Evolutionary conservation across 2,888 invertebrate species (phyloP), one percentile per base, ranked within the genome.

Genomic region (Amphiduros pacificus): DNA sequence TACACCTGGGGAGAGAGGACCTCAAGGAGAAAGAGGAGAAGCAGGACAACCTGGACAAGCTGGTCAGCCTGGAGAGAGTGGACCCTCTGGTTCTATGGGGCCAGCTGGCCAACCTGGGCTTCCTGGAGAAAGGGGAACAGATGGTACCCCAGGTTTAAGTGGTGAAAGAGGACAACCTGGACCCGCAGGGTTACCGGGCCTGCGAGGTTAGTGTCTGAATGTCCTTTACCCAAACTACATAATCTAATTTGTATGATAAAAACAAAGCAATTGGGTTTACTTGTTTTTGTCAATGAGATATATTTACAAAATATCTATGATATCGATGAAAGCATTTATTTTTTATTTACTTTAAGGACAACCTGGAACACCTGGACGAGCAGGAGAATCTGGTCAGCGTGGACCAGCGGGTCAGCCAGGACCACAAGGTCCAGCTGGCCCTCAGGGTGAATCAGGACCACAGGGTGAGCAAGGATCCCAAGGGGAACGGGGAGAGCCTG

Each of bases 21-120:
- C 40, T 2, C 36, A 31, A 26, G 70, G 70, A 56, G 55, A 48
- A 36, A 56, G 55, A 11, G 70, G 69, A 44, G 36, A 54, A 20
- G 28, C 48, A 24, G 68, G 68, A 9, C 31, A 28, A n/a, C 22
- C 58, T 29, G 69, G 69, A 55, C 27, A 20, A 32, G 49, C 44
- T 32, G 49, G 60, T 22, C 53, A 20, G 14, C 48, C 63, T 31
- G 66, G 66, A 27, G 48, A 27, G 28, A 52, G 50, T 31, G 66
- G 66, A 29, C 44, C 32, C 22, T 57, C 28, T 40, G 61, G 61
- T 41, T 27, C 49, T 41, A 4, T 55, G 9, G 61, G 61, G 40
- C 22, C 24, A 6, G 4, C 50, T 17, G 61, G 61, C n/a, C 40
- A 9, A 2, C 51, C 48, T 29, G 44, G 66, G 55, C 49, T 32